Percentiles rank a stretch among this genome's conserved stretches.
Evolutionary conservation across 2,888 invertebrate species (phyloP).

Genomic region (Amphipyra berbera): DNA sequence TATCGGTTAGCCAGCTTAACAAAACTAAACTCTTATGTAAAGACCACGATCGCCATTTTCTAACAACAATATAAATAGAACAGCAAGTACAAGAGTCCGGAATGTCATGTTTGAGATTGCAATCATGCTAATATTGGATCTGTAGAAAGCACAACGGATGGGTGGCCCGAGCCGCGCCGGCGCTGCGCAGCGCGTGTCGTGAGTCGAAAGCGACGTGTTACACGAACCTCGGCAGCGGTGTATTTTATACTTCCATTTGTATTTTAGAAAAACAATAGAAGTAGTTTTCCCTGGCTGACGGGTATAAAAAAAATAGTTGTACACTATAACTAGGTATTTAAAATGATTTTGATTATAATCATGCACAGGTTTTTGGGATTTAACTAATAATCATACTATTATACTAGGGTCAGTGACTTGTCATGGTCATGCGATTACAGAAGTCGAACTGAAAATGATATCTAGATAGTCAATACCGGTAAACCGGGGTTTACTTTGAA

Average conservation of each 20-base stretch:
- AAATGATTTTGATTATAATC: no score
- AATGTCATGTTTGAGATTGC: conserved; percentile 56
- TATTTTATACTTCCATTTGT: conserved; percentile 25
- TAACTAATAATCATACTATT: no score
- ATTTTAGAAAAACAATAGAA: conserved; percentile 4
- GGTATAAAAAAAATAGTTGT: not conserved
- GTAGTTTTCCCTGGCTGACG: not conserved
- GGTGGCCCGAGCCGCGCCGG: conserved; percentile 69
- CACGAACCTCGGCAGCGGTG: conserved; percentile 64
- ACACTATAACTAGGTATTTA: no score
- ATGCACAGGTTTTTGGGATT: no score
- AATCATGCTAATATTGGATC: conserved; percentile 67
- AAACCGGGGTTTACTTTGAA: no score
- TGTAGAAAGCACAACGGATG: conserved; percentile 86
- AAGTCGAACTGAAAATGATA: no score
- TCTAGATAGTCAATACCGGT: no score
- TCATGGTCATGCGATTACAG: no score
- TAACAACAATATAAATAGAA: conserved; percentile 35
- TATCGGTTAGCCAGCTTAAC: not conserved
- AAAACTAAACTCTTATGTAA: conserved; percentile 1
- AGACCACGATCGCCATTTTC: conserved; percentile 2
- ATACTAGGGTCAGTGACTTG: no score
- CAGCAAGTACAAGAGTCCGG: conserved; percentile 34
- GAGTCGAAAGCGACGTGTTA: conserved; percentile 79
- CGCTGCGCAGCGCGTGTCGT: conserved; percentile 63